Evolutionary conservation across 1,140 invertebrate species (phyloP).

Genomic region (Protaetia brevitarsis): DNA sequence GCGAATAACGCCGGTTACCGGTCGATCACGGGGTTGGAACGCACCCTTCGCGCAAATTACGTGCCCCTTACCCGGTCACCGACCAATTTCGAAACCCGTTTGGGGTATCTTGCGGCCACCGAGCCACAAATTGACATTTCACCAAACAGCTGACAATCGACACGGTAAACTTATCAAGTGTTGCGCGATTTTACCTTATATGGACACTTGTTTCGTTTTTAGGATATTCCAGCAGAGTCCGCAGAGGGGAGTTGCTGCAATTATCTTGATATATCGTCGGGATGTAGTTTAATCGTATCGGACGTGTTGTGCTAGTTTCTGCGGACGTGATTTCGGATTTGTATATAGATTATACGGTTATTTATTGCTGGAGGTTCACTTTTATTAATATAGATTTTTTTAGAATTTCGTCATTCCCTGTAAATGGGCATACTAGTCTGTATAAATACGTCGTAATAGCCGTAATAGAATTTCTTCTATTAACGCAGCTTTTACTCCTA

Average conservation of each 20-base stretch:
- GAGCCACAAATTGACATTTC: neutral
- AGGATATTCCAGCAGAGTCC: neutral
- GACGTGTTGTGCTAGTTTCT: too few species aligned
- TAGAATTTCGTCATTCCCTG: neutral
- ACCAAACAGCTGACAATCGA: neutral
- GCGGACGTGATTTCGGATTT: neutral
- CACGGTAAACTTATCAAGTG: slow-evolving; percentile 1
- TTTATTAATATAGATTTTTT: neutral
- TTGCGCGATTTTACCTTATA: slow-evolving; percentile 9
- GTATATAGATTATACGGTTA: neutral
- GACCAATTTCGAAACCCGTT: neutral
- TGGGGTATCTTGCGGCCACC: neutral
- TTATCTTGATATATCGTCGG: neutral
- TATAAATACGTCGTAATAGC: neutral
- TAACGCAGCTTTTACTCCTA: neutral
- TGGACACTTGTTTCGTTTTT: slow-evolving; percentile 13
- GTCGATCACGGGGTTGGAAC: neutral
- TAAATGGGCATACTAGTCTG: neutral
- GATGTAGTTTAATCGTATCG: neutral
- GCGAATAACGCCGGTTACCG: neutral
- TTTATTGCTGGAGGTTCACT: neutral
- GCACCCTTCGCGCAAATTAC: neutral
- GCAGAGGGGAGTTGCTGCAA: too few species aligned
- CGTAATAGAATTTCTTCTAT: neutral
- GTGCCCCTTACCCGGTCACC: neutral